Evolutionary conservation across 2,797 vertebrate species (phyloP).

Genomic region (Falco cherrug): DNA sequence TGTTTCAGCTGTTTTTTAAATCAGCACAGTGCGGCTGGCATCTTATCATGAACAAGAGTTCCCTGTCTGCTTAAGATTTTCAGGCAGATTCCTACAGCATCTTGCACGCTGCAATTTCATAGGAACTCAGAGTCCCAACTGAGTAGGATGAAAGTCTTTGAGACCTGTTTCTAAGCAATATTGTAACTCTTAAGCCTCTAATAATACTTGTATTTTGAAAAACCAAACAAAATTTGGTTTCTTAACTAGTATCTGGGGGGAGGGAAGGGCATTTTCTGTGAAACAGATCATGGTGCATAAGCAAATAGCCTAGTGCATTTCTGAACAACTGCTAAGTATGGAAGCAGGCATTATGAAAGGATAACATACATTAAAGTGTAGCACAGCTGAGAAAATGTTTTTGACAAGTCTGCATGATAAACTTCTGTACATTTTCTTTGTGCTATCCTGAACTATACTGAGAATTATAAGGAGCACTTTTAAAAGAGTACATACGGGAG

Average conservation of each 20-base stretch:
- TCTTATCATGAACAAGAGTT: neutral
- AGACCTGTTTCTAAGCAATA: neutral
- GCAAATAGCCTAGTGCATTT: neutral
- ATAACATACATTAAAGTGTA: neutral
- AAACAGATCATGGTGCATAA: neutral
- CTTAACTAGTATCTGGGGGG: neutral
- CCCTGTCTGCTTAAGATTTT: neutral
- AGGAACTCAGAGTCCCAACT: neutral
- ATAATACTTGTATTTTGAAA: neutral
- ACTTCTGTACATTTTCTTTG: neutral
- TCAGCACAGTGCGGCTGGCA: neutral
- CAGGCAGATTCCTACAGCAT: neutral
- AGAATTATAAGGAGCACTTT: neutral
- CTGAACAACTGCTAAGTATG: neutral
- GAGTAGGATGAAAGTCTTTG: neutral
- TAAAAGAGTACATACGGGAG: neutral
- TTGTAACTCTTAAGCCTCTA: neutral
- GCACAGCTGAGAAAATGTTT: neutral
- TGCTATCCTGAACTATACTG: neutral
- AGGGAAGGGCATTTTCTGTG: neutral
- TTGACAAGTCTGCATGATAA: neutral
- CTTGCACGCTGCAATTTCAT: neutral
- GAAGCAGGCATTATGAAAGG: neutral
- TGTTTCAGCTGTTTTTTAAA: neutral
- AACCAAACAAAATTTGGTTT: neutral